Base-by-base conservation (phyloP, 2,888 invertebrate species). In the Nesidiocoris tenuis region DNA sequence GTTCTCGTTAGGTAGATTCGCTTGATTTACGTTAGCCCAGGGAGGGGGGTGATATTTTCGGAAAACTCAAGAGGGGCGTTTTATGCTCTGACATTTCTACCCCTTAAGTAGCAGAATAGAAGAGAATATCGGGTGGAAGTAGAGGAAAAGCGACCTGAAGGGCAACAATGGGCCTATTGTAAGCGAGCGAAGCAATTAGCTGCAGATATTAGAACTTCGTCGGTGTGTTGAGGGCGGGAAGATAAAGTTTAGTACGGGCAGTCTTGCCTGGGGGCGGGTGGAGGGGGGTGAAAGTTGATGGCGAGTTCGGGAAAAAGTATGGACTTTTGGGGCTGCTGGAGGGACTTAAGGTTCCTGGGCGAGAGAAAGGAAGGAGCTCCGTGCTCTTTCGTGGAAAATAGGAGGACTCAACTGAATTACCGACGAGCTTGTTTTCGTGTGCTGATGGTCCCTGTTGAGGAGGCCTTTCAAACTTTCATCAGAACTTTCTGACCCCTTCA, bases 201-300 rank as follows among this genome's bases (percentile, higher is more conserved):
- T 54, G 72, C 72, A 72, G 72, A 72, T 72, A 72, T 72, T 63
- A 72, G 72, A 72, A 72, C 72, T 72, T 72, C 19, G 72, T 61
- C 63, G 54, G 59, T 39, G 25, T 25, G 63, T 17, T 21, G 19
- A 65, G n/a, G 18, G 3, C 7, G 59, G 59, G 59, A 18, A 59
- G 59, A 59, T n/a, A 59, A 59, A 18, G 59, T 39, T 59, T n/a
- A 18, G 17, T 5, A 59, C 59, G 59, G n/a, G 59, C 2, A 59
- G n/a, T n/a, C n/a, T 39, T 24, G 54, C 12, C 3, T 5, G 65
- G 39, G 5, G 18, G 63, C 22, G 19, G 7, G 59, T 5, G 18
- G 17, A 59, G 59, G 59, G 19, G 17, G 21, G 18, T 12, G 63
- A 24, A 56, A 67, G 25, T 56, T 12, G 67, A 19, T n/a, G 56